phyloP scores from a whole-genome alignment of 2,113 vertebrate species.

The Alexandromys fortis region DNA sequence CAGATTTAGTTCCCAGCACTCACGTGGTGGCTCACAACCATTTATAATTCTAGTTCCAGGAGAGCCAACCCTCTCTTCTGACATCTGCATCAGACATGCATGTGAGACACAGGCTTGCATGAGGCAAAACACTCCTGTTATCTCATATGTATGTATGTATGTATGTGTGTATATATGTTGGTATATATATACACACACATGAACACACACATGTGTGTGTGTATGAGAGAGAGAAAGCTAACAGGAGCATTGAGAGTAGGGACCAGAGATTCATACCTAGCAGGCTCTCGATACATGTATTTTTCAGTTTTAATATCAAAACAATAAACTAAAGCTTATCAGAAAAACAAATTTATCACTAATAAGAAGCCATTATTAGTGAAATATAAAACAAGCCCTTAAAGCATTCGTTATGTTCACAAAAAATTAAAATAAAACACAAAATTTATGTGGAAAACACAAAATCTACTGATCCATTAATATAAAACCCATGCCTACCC shows the following conservation, averaged over 20 bases:
- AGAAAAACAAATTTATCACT: conserved; percentile 45
- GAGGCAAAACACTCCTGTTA: neutral
- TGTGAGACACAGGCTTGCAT: neutral
- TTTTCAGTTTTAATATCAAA: conserved; percentile 36
- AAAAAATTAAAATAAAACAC: conserved; percentile 47
- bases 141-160: neutral
- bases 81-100: neutral
- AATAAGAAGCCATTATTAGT: conserved; percentile 56
- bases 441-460: neutral
- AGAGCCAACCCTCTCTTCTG: neutral
- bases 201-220: neutral
- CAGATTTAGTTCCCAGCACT: neutral
- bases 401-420: conserved; percentile 14
- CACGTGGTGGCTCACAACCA: neutral
- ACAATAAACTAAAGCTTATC: conserved; percentile 31
- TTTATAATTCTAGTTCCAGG: neutral
- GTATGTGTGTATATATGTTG: neutral
- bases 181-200: neutral
- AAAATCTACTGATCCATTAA: neutral
- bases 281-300: conserved; percentile 35
- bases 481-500: neutral
- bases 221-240: too few relatives aligned
- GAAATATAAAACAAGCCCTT: conserved; percentile 36
- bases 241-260: neutral
- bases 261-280: neutral